phyloP scores from a whole-genome alignment of 2,113 vertebrate genomes.

The Spea multiplicata region DNA sequence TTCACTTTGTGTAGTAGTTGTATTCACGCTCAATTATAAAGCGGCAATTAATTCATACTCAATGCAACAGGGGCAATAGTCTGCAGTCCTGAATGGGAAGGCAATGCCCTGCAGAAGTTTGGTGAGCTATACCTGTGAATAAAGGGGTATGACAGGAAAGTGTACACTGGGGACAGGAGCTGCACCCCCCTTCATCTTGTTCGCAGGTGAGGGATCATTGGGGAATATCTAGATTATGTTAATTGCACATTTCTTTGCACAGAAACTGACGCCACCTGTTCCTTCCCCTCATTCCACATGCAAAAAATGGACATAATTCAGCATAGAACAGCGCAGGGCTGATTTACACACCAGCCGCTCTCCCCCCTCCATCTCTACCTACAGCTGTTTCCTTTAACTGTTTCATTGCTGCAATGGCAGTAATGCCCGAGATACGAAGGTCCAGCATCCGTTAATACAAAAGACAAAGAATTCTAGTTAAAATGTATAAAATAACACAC shows the following conservation, averaged over 20 bases:
- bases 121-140: slow-evolving; percentile 20
- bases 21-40: too few relatives aligned
- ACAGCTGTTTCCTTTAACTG: slow-evolving; percentile 42
- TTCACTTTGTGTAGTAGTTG: too few relatives aligned
- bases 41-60: too few relatives aligned
- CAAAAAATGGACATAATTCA: slow-evolving; percentile 49
- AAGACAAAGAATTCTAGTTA: too few relatives aligned
- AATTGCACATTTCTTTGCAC: slow-evolving; percentile 48
- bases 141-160: slow-evolving; percentile 26
- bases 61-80: slow-evolving; percentile 15
- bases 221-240: slow-evolving; percentile 50
- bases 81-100: slow-evolving; percentile 8
- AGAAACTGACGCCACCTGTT: slow-evolving; percentile 47
- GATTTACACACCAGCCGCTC: slow-evolving; percentile 41
- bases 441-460: too few relatives aligned
- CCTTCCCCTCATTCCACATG: slow-evolving; percentile 45
- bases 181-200: slow-evolving; percentile 25
- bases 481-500: too few relatives aligned
- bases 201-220: slow-evolving; percentile 45
- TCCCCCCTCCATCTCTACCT: slow-evolving; percentile 21
- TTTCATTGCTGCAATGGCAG: slow-evolving; percentile 2
- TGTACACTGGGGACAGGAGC: background rate
- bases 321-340: slow-evolving; percentile 24
- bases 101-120: slow-evolving; percentile 13
- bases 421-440: too few relatives aligned